phyloP scores from a whole-genome alignment of 2,888 invertebrate species.

The Lasioglossum malachurum region DNA sequence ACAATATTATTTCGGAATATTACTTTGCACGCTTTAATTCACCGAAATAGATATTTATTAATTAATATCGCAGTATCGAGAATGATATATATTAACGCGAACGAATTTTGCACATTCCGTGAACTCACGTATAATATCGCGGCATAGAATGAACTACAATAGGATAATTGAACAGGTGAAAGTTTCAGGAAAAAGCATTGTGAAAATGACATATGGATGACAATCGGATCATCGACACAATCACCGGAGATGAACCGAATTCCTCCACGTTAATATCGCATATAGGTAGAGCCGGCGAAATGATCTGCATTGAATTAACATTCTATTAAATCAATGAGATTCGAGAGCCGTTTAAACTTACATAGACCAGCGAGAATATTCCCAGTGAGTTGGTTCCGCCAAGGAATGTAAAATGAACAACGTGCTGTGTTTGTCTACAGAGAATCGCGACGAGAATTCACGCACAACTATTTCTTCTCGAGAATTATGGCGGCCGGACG shows the following conservation, averaged over 20 bases:
- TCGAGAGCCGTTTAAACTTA: conserved; percentile 14
- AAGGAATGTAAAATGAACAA: conserved; percentile 48
- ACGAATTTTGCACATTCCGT: background rate
- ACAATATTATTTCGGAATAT: conserved; percentile 3
- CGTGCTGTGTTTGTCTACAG: conserved; percentile 45
- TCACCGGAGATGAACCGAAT: conserved; percentile 43
- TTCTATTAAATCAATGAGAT: conserved; percentile 29
- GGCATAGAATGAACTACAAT: conserved; percentile 26
- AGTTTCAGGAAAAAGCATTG: conserved; percentile 23
- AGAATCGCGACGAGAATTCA: conserved; percentile 66
- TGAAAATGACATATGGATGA: conserved; percentile 70
- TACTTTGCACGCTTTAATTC: background rate
- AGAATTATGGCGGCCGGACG: conserved; percentile 81
- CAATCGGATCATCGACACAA: conserved; percentile 64
- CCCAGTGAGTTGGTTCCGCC: conserved; percentile 25
- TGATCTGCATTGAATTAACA: conserved; percentile 35
- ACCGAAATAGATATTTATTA: conserved; percentile 1
- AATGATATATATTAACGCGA: background rate
- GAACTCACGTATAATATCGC: conserved; percentile 21
- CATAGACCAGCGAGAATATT: conserved; percentile 50
- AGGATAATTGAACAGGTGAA: conserved; percentile 22
- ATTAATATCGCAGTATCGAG: conserved; percentile 5
- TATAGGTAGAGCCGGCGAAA: conserved; percentile 65
- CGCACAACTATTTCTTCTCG: conserved; percentile 72
- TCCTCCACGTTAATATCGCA: conserved; percentile 29